Base-by-base conservation (phyloP, 2,797 vertebrate species). In the Rousettus madagascariensis region DNA sequence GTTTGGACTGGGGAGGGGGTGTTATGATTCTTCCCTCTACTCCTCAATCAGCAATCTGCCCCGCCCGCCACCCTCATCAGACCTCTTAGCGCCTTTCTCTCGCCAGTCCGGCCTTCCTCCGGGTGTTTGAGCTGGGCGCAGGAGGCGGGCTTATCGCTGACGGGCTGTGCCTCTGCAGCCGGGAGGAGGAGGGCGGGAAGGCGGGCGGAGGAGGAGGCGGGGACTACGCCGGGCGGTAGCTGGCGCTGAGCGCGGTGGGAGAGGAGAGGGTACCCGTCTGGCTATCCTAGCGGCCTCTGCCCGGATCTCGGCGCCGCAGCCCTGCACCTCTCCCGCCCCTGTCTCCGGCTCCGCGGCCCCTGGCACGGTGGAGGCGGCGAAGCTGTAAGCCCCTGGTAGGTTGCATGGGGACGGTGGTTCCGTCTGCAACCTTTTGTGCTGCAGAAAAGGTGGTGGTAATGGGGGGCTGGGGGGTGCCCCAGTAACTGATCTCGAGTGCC, bases 341-440 rank as follows among this genome's bases (percentile, higher is more conserved):
- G 65, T 74, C 61, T 83, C 30, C 5, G 46, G 55, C 41, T 90
- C 69, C 41, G 30, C 55, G 83, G 86, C 71, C 79, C 26, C 17
- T 28, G 87, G 92, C 65, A 12, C 75, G 20, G 92, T 63, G 59
- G 82, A 78, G 88, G 91, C 55, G 53, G 72, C 15, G 78, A 63
- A 86, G 89, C 66, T 36, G 93, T 65, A 95, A 95, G 84, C 20
- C 66, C 17, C 82, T 51, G 98, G 97, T 98, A 96, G 87, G 97
- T 93, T 41, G 86, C 30, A 20, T 9, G n/a, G 86, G 83, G 57
- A 61, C 13, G n/a, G 26, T 13, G 72, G 84, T 26, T 80, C 71
- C 41, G 33, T 17, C 80, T 69, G 88, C 91, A 88, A 75, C 95
- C 97, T 97, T 97, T 97, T 97, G 97, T 97, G 94, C 93, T 72